Base-by-base conservation (phyloP, 2,888 invertebrate species). In the Ischnus inquisitorius region DNA sequence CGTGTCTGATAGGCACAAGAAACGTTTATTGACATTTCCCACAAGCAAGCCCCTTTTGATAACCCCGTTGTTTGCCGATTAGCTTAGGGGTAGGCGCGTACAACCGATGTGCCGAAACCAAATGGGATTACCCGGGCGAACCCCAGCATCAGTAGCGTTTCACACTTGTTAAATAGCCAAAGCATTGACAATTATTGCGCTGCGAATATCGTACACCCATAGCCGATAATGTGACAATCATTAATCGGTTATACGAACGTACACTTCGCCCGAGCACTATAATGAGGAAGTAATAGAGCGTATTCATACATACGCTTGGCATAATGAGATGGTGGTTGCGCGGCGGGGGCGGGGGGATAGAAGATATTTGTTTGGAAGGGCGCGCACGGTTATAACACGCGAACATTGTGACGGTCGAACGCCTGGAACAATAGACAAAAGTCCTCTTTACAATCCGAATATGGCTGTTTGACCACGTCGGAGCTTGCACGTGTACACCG, bases 371-470 rank as follows among this genome's bases (percentile, higher is more conserved):
- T 82, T n/a, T 76, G 84, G 76, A 65, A 69, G 69, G 82, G 76
- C 46, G 60, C 72, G 51, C 72, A 71, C 46, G 76, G 39, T 48
- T 71, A 60, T 78, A 80, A 79, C 57, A 54, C 71, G 78, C 77
- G 81, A 82, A 71, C 83, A 75, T 83, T 80, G 69, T 64, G 71
- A 54, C 51, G 41, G 34, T 62, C 34, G 51, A 51, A 76, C 51
- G 48, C 71, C 67, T 65, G 41, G 79, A 81, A 87, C 85, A 83
- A 86, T 86, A 69, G 81, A 81, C 84, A 83, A 85, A 85, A 85
- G 81, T 85, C 54, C 69, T 75, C 46, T 43, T 10, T 71, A 57
- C n/a, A 78, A 14, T 22, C 54, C 25, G 82, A 86, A 54, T 22
- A 54, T 83, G 51, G 60, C 69, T 79, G 77, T 82, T 84, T 80